These are phyloP conservation scores for Triplophysa dalaica DNA, from an alignment of 2,113 vertebrate genomes.

Conservation along the genomic window DNA sequence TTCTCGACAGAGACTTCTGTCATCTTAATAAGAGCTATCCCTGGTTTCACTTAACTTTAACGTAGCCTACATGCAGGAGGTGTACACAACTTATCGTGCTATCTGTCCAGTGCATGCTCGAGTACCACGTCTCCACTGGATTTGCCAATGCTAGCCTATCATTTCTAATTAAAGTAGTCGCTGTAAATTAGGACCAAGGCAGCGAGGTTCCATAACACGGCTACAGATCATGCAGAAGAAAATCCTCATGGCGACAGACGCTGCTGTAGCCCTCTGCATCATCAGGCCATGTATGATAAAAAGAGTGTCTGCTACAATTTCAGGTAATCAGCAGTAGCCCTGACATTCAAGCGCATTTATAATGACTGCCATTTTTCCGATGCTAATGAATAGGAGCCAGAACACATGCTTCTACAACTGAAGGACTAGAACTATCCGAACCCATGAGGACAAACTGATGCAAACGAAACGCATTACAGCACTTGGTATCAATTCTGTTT, in stretches of 20 bases:
- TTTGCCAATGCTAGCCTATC: conserved; percentile 37
- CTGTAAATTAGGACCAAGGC: conserved; percentile 48
- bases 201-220: conserved; percentile 45
- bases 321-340: conserved; percentile 32
- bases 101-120: conserved; percentile 45
- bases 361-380: conserved; percentile 8
- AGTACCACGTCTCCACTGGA: conserved; percentile 31
- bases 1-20: conserved; percentile 5
- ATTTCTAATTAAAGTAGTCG: conserved; percentile 23
- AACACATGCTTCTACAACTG: conserved; percentile 51
- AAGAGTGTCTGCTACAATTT: conserved; percentile 32
- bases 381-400: conserved; percentile 46
- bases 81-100: conserved; percentile 49
- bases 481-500: conserved; percentile 9
- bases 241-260: conserved; percentile 45
- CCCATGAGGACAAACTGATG: conserved; percentile 37
- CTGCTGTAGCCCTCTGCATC: conserved; percentile 38
- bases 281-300: conserved; percentile 19
- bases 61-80: conserved; percentile 48
- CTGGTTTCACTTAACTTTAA: conserved; percentile 8
- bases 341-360: conserved; percentile 29
- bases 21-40: conserved; percentile 18
- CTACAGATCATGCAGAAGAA: conserved; percentile 54
- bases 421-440: conserved; percentile 33
- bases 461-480: conserved; percentile 32